A percentile compares a stretch with the other conserved stretches of the same genome.
phyloP scores from a whole-genome alignment of 1,140 invertebrate species.

The Pseudomyrmex flavicornis region DNA sequence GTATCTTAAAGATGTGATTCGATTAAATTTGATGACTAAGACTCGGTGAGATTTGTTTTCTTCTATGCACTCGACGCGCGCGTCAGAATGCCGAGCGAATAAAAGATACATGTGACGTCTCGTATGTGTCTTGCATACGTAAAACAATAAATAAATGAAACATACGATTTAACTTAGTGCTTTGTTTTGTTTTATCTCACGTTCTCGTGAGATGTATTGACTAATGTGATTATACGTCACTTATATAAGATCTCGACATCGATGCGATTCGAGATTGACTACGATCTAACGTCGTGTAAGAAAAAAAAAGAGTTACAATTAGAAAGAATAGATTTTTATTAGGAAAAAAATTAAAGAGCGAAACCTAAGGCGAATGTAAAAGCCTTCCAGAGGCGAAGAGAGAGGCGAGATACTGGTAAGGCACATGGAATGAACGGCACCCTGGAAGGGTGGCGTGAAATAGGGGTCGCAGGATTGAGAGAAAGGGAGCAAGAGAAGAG shows the following conservation, averaged over 20 bases:
- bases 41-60: neutral
- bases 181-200: slow-evolving; percentile 28
- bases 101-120: neutral
- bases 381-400: slow-evolving; percentile 32
- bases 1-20: no score
- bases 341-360: slow-evolving; percentile 16
- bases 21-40: no score
- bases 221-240: slow-evolving; percentile 1
- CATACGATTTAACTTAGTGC: neutral
- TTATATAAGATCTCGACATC: slow-evolving; percentile 7
- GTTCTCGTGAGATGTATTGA: slow-evolving; percentile 21
- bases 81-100: slow-evolving; percentile 31
- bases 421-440: slow-evolving; percentile 16
- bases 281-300: neutral
- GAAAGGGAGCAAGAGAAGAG: slow-evolving; percentile 13
- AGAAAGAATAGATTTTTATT: neutral
- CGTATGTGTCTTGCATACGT: slow-evolving; percentile 27
- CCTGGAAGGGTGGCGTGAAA: slow-evolving; percentile 36
- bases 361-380: neutral
- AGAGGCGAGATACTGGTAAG: slow-evolving; percentile 16
- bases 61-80: slow-evolving; percentile 7
- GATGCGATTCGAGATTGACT: no score
- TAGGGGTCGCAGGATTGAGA: slow-evolving; percentile 29
- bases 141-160: neutral
- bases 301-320: neutral